Evolutionary conservation across 2,797 vertebrate genomes (phyloP).

Genomic region (Poeciliopsis paucimaculata): DNA sequence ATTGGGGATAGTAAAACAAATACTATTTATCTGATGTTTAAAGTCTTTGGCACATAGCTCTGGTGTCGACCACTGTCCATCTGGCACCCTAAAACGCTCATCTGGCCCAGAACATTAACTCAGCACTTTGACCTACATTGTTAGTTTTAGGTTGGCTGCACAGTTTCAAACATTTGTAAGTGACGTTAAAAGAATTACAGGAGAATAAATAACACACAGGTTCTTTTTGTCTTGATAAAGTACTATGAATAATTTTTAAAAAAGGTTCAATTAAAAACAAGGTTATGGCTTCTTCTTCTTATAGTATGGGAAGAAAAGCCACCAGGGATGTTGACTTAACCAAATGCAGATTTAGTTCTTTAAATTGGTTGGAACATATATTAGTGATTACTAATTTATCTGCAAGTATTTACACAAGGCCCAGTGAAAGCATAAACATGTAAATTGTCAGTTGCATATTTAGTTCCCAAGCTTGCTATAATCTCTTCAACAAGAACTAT

Average conservation of each 20-base stretch:
- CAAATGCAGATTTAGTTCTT: background rate
- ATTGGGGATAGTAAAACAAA: background rate
- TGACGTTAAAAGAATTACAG: background rate
- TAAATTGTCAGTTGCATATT: background rate
- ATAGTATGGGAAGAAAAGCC: background rate
- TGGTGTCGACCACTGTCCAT: background rate
- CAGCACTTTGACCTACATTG: background rate
- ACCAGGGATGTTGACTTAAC: background rate
- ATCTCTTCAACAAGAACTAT: background rate
- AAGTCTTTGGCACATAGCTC: background rate
- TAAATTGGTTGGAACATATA: background rate
- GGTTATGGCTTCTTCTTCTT: background rate
- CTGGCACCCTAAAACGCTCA: background rate
- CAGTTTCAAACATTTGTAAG: background rate
- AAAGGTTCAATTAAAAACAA: background rate
- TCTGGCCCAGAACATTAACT: background rate
- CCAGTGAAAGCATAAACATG: background rate
- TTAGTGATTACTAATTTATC: background rate
- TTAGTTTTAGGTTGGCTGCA: background rate
- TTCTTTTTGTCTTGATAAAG: background rate
- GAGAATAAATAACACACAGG: background rate
- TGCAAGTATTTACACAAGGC: background rate
- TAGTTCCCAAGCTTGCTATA: background rate
- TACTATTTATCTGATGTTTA: background rate
- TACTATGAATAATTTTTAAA: background rate